Conservation (phyloP, 2,113 vertebrate genomes). For the Ceyx margarethae region DNA sequence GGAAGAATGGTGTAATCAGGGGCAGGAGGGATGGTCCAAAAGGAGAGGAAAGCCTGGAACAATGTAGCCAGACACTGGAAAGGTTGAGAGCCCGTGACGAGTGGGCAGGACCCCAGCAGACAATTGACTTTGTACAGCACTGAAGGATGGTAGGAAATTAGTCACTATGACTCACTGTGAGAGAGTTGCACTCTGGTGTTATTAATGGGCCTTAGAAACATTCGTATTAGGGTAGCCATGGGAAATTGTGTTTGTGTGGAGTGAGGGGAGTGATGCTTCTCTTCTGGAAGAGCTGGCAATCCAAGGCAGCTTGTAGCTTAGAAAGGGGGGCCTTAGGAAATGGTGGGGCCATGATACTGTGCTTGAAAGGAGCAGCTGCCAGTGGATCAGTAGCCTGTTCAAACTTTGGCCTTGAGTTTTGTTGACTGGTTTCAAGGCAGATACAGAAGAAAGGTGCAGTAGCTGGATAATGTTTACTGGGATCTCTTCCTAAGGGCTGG, state of each 20-base stretch:
- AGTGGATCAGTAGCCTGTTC: not conserved
- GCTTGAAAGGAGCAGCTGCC: not conserved
- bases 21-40: not conserved
- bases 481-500: not conserved
- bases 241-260: not conserved
- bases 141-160: conserved; percentile 60
- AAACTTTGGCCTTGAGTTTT: not conserved
- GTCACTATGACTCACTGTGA: conserved; percentile 66
- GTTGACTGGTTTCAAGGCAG: not conserved
- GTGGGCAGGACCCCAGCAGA: conserved; percentile 34
- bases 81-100: not conserved
- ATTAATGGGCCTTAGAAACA: accelerated
- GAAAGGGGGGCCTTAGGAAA: not conserved
- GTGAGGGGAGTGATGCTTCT: not conserved
- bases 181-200: conserved; percentile 6
- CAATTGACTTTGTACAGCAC: conserved; percentile 39
- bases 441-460: not conserved
- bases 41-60: conserved; percentile 22
- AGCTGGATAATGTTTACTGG: not conserved
- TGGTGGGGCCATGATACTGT: accelerated
- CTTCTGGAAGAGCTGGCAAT: not conserved
- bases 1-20: conserved; percentile 20
- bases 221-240: not conserved
- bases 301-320: not conserved
- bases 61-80: conserved; percentile 30